phyloP scores from a whole-genome alignment of 2,797 vertebrate genomes.

The Podarcis siculus region DNA sequence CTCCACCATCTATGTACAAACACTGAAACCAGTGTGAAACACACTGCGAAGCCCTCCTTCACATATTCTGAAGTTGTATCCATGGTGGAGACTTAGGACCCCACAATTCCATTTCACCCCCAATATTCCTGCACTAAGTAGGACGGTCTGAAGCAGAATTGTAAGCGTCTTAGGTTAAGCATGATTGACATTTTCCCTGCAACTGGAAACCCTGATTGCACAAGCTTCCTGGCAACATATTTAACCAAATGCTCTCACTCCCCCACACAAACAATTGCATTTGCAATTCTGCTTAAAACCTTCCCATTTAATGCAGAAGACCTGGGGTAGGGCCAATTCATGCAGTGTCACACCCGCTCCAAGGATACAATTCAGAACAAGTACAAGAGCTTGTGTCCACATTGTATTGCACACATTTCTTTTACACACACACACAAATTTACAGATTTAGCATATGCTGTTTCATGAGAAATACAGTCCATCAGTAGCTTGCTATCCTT shows the following conservation, averaged over 20 bases:
- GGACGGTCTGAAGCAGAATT: no score
- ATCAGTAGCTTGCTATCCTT: slow-evolving; percentile 21
- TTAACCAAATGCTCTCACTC: background rate
- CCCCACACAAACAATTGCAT: no score
- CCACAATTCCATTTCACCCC: no score
- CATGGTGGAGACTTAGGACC: no score
- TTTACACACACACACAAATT: background rate
- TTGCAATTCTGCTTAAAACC: background rate
- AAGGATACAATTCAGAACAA: background rate
- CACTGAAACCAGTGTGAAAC: background rate
- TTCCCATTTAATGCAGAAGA: background rate
- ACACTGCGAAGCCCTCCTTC: no score
- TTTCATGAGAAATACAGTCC: background rate
- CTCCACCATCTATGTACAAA: background rate
- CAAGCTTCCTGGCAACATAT: background rate
- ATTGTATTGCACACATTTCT: background rate
- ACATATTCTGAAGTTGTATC: no score
- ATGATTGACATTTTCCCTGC: no score
- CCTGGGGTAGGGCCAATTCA: no score
- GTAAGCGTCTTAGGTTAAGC: no score
- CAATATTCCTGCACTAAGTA: no score
- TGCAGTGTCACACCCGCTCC: no score
- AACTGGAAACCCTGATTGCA: background rate
- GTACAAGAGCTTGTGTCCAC: background rate
- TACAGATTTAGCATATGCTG: background rate